Evolutionary conservation across 2,797 vertebrate species (phyloP).

Genomic region (Labroides dimidiatus): DNA sequence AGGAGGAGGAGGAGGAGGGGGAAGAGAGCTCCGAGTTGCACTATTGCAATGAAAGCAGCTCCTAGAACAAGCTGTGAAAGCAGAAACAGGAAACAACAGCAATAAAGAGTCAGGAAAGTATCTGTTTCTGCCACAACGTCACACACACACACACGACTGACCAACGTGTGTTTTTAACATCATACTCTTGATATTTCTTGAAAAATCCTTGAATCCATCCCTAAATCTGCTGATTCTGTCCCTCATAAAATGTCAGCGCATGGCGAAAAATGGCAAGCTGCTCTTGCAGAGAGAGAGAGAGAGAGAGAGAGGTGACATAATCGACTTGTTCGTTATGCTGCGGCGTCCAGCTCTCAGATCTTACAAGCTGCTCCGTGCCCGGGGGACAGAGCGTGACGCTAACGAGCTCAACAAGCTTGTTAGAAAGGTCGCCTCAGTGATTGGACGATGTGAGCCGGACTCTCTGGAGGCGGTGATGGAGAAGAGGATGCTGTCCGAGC

Average conservation of each 20-base stretch:
- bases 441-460: not conserved
- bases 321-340: not conserved
- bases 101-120: not conserved
- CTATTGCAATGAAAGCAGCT: not conserved
- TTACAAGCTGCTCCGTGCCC: not conserved
- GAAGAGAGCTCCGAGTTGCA: not conserved
- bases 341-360: not conserved
- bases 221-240: too few species aligned
- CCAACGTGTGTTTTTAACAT: too few species aligned
- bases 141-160: not conserved
- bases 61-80: constrained; percentile 9
- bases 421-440: constrained; percentile 11
- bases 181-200: too few species aligned
- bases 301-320: not conserved
- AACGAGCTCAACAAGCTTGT: constrained; percentile 10
- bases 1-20: too few species aligned
- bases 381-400: constrained; percentile 5
- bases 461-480: constrained; percentile 4
- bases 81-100: constrained; percentile 14
- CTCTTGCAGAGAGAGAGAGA: not conserved
- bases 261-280: not conserved
- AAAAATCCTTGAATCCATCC: too few species aligned
- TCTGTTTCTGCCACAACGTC: constrained; percentile 7
- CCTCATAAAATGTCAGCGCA: not conserved
- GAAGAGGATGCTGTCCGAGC: constrained; percentile 5